phyloP scores from a whole-genome alignment of 2,797 vertebrate species.

The Amphiprion clarkii region DNA sequence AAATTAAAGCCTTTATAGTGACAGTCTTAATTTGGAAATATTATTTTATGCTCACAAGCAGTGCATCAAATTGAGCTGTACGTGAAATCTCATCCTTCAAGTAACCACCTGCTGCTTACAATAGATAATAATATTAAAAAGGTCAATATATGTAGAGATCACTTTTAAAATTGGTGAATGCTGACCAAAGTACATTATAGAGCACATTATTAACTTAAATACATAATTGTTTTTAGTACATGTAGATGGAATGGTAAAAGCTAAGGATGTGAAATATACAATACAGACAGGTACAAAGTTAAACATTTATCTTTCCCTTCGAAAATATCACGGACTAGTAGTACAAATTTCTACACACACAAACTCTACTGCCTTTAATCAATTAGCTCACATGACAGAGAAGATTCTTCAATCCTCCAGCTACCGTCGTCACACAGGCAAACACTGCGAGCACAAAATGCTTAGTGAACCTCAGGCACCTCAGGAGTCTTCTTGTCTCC shows the following conservation, averaged over 20 bases:
- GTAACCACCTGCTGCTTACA: background rate
- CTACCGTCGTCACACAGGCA: constrained; percentile 6
- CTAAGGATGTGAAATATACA: background rate
- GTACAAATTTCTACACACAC: constrained; percentile 3
- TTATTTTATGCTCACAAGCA: background rate
- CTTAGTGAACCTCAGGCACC: constrained; percentile 35
- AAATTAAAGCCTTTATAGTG: background rate
- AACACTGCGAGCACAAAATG: constrained; percentile 17
- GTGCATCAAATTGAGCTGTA: background rate
- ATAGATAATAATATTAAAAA: background rate
- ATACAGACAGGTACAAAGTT: background rate
- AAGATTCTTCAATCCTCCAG: constrained; percentile 4
- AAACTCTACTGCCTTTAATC: constrained; percentile 19
- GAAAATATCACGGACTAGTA: background rate
- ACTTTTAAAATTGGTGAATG: background rate
- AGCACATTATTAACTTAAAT: background rate
- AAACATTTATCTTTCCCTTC: background rate
- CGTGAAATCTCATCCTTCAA: background rate
- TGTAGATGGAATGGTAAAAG: background rate
- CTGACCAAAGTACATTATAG: background rate
- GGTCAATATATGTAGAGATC: background rate
- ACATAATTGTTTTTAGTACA: background rate
- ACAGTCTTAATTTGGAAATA: background rate
- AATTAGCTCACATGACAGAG: constrained; percentile 21
- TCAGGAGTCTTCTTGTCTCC: constrained; percentile 42